Conservation (phyloP, 2,113 vertebrate species). For the Phaethornis superciliosus region DNA sequence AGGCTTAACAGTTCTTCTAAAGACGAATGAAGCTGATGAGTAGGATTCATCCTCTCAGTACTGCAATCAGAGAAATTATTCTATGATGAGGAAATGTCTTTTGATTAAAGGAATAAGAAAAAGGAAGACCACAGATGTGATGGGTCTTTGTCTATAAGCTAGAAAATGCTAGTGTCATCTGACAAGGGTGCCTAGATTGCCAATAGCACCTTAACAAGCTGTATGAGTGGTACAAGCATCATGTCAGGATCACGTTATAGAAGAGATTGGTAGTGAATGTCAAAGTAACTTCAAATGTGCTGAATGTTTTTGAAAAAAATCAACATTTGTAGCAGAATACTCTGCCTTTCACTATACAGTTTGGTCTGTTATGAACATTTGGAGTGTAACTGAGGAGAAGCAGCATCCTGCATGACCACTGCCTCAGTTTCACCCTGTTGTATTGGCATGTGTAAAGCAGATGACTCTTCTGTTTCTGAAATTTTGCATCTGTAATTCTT, state of each 20-base stretch:
- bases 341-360: neutral
- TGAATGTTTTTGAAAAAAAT: neutral
- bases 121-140: conserved; percentile 33
- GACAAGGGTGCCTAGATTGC: neutral
- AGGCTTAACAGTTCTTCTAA: neutral
- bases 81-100: conserved; percentile 16
- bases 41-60: conserved; percentile 37
- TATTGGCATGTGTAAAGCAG: neutral
- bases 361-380: neutral
- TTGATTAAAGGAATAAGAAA: conserved; percentile 19
- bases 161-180: conserved; percentile 1
- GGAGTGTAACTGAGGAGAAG: neutral
- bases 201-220: conserved; percentile 1
- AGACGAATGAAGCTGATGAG: conserved; percentile 32
- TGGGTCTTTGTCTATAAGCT: neutral
- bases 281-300: neutral
- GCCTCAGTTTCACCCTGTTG: neutral
- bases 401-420: neutral
- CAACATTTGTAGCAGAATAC: neutral
- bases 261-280: neutral
- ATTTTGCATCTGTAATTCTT: neutral
- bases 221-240: neutral
- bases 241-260: neutral
- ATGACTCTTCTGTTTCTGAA: neutral
- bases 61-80: conserved; percentile 53